Evolutionary conservation across 1,140 invertebrate genomes (phyloP).

Genomic region (Calliphora vicina): DNA sequence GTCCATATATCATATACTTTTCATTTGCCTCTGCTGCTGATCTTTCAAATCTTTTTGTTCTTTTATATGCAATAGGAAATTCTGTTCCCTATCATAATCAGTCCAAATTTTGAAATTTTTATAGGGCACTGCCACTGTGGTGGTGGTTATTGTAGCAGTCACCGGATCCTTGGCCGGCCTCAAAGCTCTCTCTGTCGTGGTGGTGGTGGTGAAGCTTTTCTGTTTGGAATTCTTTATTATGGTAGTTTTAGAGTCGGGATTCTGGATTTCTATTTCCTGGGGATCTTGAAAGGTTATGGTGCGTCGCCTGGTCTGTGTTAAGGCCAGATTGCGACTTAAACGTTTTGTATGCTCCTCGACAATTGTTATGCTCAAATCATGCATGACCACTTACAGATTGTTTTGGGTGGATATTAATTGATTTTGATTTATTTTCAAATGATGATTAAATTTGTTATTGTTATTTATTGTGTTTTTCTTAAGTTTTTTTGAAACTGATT

Average conservation of each 20-base stretch:
- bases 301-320: conserved; percentile 35
- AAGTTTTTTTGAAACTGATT: background rate
- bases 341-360: conserved; percentile 40
- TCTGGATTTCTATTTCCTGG: background rate
- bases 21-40: background rate
- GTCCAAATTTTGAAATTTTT: conserved; percentile 37
- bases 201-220: conserved; percentile 23
- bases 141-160: conserved; percentile 29
- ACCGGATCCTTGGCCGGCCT: background rate
- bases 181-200: conserved; percentile 3
- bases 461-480: background rate
- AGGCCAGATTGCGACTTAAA: conserved; percentile 39
- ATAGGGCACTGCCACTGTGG: conserved; percentile 8
- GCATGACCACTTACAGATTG: conserved; percentile 33
- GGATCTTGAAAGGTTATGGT: conserved; percentile 37
- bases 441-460: background rate
- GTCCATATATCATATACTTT: conserved; percentile 38
- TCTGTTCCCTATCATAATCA: conserved; percentile 35
- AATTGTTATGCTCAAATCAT: conserved; percentile 40
- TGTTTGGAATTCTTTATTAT: conserved; percentile 1
- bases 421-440: background rate
- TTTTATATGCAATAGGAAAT: conserved; percentile 32
- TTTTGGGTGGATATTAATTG: background rate
- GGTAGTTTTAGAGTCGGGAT: conserved; percentile 18
- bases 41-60: background rate